Evolutionary conservation across 1,140 invertebrate genomes (phyloP).

Genomic region (Drosophila saltans): DNA sequence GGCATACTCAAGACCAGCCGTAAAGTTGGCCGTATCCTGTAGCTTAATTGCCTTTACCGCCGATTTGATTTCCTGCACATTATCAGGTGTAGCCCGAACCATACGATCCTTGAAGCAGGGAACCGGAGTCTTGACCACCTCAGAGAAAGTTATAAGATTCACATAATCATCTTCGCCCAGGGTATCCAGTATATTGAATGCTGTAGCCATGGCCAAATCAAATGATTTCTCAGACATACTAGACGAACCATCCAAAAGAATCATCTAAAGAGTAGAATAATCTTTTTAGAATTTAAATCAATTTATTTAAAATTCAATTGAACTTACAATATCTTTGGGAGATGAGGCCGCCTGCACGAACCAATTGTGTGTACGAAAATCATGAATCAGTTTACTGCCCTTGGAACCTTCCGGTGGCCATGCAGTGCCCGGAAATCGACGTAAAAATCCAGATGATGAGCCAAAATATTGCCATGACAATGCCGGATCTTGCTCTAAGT

Average conservation of each 20-base stretch:
- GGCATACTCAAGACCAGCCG: slow-evolving; percentile 93
- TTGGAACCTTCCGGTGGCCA: slow-evolving; percentile 88
- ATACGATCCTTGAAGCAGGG: slow-evolving; percentile 94
- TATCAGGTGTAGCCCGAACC: slow-evolving; percentile 94
- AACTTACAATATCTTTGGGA: slow-evolving; percentile 93
- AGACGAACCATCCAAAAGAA: slow-evolving; percentile 95
- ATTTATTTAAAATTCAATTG: not conserved
- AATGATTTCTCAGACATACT: slow-evolving; percentile 94
- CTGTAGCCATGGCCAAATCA: slow-evolving; percentile 93
- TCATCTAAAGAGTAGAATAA: slow-evolving; percentile 84
- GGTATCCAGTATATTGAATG: slow-evolving; percentile 95
- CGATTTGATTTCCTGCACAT: slow-evolving; percentile 92
- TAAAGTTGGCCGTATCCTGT: slow-evolving; percentile 95
- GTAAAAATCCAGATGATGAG: slow-evolving; percentile 94
- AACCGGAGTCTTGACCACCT: slow-evolving; percentile 89
- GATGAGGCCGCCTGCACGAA: slow-evolving; percentile 98
- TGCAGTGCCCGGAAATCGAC: slow-evolving; percentile 94
- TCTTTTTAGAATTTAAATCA: too few relatives aligned
- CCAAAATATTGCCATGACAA: slow-evolving; percentile 99
- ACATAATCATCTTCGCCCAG: slow-evolving; percentile 98
- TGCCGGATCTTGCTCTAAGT: slow-evolving; percentile 95
- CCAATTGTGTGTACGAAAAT: slow-evolving; percentile 94
- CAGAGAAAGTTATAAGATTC: slow-evolving; percentile 94
- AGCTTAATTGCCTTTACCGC: slow-evolving; percentile 88
- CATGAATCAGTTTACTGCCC: slow-evolving; percentile 90